Conservation (phyloP, 2,113 vertebrate species). For the Chitala chitala region DNA sequence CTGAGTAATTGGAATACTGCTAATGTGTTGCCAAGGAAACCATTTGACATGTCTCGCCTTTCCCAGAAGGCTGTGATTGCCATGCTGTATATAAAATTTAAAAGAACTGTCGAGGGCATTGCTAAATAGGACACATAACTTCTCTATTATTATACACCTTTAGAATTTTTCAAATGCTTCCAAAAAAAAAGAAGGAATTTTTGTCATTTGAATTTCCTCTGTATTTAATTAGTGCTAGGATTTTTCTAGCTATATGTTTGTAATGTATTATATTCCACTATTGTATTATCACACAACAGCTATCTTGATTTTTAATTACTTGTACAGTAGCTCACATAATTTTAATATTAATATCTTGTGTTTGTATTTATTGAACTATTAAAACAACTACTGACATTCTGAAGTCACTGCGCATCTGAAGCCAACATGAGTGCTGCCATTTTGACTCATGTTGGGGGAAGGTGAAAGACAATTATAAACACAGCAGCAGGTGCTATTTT, state of each 20-base stretch:
- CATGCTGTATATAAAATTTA: conserved; percentile 1
- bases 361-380: neutral
- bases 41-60: neutral
- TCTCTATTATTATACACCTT: neutral
- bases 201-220: neutral
- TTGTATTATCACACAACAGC: no score
- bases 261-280: no score
- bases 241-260: neutral
- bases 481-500: neutral
- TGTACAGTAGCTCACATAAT: neutral
- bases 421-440: neutral
- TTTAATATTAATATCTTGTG: neutral
- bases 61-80: neutral
- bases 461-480: neutral
- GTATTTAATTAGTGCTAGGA: conserved; percentile 7
- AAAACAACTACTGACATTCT: neutral
- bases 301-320: no score
- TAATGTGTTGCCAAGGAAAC: conserved; percentile 20
- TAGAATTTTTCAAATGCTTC: neutral
- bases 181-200: neutral
- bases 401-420: neutral
- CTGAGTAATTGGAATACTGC: conserved; percentile 7
- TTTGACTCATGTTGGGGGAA: neutral
- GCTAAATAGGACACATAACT: neutral
- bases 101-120: conserved; percentile 2